Evolutionary conservation across 2,113 vertebrate genomes (phyloP).

Genomic region (Tragelaphus strepsiceros): DNA sequence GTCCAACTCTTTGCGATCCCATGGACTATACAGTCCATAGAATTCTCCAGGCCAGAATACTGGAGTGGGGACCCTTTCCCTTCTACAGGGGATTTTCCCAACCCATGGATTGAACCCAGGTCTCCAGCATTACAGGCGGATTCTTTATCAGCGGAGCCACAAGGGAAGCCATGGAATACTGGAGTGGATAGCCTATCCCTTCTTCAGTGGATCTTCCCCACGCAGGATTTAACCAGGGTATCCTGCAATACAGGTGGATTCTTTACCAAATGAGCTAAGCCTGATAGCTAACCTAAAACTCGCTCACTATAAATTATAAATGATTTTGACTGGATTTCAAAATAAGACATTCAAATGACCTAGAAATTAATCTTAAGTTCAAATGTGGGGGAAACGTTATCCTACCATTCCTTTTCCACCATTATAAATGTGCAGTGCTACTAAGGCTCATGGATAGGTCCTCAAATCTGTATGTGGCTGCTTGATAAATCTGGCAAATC

Average conservation of each 20-base stretch:
- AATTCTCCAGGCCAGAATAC: neutral
- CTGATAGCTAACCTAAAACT: neutral
- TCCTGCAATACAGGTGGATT: neutral
- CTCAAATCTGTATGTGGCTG: conserved; percentile 43
- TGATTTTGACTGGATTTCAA: neutral
- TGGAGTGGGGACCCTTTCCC: neutral
- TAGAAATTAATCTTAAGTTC: neutral
- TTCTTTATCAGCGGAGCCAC: neutral
- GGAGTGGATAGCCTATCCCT: neutral
- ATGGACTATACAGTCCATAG: neutral
- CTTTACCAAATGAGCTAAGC: neutral
- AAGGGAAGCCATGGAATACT: neutral
- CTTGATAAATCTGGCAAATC: conserved; percentile 51
- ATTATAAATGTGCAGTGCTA: conserved; percentile 40
- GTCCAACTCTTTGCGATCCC: fast-evolving
- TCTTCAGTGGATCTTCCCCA: neutral
- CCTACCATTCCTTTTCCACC: conserved; percentile 15
- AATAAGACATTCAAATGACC: neutral
- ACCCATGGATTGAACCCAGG: neutral
- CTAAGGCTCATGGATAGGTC: conserved; percentile 10
- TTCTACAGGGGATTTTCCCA: neutral
- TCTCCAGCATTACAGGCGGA: neutral
- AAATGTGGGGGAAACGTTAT: neutral
- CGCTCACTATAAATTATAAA: neutral
- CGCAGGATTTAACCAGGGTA: neutral